Evolutionary conservation across 2,888 invertebrate species (phyloP).

Genomic region (Athalia circularis): DNA sequence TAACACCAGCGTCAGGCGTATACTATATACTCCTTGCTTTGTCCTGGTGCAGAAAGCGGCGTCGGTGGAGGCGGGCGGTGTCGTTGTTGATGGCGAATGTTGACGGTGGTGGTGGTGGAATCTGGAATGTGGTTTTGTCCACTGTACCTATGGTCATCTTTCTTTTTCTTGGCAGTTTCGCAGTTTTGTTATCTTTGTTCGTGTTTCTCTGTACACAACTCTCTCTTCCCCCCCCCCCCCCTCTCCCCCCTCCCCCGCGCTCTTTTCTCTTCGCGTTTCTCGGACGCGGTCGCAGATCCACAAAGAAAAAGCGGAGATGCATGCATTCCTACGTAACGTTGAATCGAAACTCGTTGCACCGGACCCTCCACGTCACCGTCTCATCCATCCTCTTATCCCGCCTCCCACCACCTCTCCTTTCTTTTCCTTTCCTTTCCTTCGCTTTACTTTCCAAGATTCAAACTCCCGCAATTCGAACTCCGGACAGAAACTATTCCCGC

Average conservation of each 20-base stretch:
- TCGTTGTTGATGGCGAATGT: neutral
- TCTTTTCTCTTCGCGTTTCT: constrained; percentile 34
- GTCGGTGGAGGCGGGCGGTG: no score
- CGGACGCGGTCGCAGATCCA: constrained; percentile 27
- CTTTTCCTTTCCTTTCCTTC: neutral
- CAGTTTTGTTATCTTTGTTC: constrained; percentile 50
- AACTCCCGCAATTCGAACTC: no score
- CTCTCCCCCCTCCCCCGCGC: neutral
- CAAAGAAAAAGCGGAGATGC: constrained; percentile 60
- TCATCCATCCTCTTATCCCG: neutral
- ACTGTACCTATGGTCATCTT: constrained; percentile 53
- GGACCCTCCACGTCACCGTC: neutral
- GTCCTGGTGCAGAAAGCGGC: constrained; percentile 19
- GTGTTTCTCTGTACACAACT: constrained; percentile 49
- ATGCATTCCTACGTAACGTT: constrained; percentile 61
- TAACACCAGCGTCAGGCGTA: no score
- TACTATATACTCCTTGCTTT: neutral
- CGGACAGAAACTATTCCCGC: no score
- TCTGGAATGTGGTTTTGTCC: constrained; percentile 63
- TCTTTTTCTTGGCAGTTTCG: constrained; percentile 49
- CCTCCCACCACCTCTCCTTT: neutral
- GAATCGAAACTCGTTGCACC: neutral
- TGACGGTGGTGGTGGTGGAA: constrained; percentile 48
- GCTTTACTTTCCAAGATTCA: neutral
- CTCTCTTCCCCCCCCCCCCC: constrained; percentile 37